A percentile compares a stretch with the other conserved stretches of the same genome.
These are phyloP conservation scores for Tauraco hartlaubi DNA, from an alignment of 2,797 vertebrate genomes.

Conservation along the genomic window DNA sequence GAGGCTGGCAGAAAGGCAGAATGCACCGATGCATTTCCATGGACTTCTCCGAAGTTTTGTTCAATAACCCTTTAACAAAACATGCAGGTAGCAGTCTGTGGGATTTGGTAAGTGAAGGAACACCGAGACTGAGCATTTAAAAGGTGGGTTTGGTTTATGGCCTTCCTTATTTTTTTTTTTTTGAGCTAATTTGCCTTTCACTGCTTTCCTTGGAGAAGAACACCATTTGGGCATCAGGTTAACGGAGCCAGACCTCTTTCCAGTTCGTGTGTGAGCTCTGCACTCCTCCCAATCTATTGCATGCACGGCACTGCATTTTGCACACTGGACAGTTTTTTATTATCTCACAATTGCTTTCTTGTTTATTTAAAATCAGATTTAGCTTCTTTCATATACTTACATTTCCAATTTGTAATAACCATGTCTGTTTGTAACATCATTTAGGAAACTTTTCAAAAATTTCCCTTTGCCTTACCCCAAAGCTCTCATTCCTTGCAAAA, in stretches of 20 bases:
- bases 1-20: background rate
- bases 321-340: background rate
- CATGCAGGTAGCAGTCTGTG: too few species aligned
- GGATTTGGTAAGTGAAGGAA: background rate
- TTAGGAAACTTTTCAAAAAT: background rate
- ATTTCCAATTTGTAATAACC: background rate
- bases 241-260: background rate
- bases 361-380: background rate
- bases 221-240: background rate
- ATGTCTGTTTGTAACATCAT: background rate
- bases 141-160: background rate
- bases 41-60: background rate
- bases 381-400: background rate
- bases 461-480: background rate
- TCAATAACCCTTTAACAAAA: background rate
- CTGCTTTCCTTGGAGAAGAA: background rate
- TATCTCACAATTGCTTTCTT: background rate
- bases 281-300: rapidly evolving
- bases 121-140: background rate
- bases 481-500: background rate
- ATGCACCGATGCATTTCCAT: rapidly evolving
- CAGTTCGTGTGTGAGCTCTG: background rate
- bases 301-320: background rate
- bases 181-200: background rate
- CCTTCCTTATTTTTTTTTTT: background rate